Evolutionary conservation across 2,888 invertebrate species (phyloP).

Genomic region (Lithosia quadra): DNA sequence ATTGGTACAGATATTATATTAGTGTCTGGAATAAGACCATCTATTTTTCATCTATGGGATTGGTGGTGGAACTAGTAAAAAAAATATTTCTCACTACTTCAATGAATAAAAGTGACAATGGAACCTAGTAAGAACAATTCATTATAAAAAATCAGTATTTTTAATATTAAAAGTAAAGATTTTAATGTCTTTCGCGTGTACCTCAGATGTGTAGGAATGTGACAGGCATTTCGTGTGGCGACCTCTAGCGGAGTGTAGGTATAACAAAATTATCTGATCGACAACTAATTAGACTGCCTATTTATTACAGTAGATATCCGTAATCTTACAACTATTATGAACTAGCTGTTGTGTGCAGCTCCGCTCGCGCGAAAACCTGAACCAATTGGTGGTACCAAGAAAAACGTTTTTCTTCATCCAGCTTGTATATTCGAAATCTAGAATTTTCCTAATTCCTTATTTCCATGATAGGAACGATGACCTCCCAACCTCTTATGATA

Average conservation of each 20-base stretch:
- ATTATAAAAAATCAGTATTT: no score
- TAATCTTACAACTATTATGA: background rate
- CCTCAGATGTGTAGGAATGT: conserved; percentile 42
- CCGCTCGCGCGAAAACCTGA: background rate
- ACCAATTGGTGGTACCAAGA: background rate
- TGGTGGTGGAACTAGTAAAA: no score
- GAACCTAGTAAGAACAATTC: no score
- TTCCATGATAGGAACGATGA: background rate
- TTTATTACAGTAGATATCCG: background rate
- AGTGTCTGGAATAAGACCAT: no score
- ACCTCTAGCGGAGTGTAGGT: conserved; percentile 33
- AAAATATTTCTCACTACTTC: no score
- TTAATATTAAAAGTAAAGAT: no score
- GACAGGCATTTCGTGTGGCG: conserved; percentile 38
- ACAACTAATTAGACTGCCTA: conserved; percentile 35
- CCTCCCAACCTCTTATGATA: no score
- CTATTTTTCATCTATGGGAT: no score
- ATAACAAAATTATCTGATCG: conserved; percentile 43
- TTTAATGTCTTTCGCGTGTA: conserved; percentile 31
- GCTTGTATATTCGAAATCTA: no score
- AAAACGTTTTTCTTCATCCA: background rate
- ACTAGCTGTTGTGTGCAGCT: background rate
- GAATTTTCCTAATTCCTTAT: no score
- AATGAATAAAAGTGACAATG: no score
- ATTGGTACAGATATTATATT: no score